Percentiles rank a stretch among this genome's conserved stretches.
These are phyloP conservation scores for Ellobius talpinus DNA, from an alignment of 2,113 vertebrate species.

Conservation along the genomic window DNA sequence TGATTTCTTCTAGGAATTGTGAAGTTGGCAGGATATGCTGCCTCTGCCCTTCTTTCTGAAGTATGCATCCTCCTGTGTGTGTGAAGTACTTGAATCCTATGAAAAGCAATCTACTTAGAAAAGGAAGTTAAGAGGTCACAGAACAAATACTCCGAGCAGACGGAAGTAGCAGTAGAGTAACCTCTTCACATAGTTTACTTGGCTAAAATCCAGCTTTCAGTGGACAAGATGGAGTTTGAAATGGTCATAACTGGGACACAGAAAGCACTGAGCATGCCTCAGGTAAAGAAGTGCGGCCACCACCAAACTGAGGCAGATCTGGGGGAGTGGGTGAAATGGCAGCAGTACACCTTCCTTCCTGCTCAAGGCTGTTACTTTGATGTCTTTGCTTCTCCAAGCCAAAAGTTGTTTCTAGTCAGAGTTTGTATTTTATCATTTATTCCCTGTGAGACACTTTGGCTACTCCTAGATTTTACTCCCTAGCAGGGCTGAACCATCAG, in stretches of 20 bases:
- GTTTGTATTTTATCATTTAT: neutral
- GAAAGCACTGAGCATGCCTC: neutral
- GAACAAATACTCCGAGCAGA: neutral
- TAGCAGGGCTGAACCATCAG: neutral
- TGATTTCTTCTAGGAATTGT: neutral
- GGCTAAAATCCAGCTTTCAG: neutral
- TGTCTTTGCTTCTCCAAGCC: neutral
- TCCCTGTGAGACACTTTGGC: neutral
- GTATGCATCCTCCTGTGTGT: neutral
- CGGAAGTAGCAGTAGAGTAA: neutral
- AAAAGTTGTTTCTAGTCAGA: neutral
- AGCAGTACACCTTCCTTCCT: neutral
- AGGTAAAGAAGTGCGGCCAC: neutral
- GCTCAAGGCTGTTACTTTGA: neutral
- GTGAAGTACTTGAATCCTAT: neutral
- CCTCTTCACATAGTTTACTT: neutral
- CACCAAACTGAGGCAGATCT: neutral
- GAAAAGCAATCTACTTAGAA: slow-evolving; percentile 17
- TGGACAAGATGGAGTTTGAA: neutral
- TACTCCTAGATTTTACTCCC: neutral
- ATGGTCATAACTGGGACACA: neutral
- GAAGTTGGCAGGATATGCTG: neutral
- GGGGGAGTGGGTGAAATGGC: neutral
- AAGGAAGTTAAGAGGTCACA: neutral
- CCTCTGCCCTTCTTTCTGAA: neutral